phyloP scores from a whole-genome alignment of 2,797 vertebrate genomes.

The Muscicapa comitata region DNA sequence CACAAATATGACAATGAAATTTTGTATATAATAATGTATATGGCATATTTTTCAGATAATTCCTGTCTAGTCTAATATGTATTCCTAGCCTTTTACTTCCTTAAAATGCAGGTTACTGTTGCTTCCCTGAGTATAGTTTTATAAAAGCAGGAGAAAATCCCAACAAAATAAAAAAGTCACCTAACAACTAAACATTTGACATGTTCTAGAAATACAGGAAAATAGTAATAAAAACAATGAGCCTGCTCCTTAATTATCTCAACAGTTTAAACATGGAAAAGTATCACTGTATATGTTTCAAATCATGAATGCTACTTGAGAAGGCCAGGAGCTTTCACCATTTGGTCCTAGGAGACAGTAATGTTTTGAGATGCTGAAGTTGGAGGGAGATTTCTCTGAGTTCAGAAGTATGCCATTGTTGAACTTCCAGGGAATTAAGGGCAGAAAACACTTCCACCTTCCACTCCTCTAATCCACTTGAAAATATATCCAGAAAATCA shows the following conservation, averaged over 20 bases:
- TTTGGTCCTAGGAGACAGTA: background rate
- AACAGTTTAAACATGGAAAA: background rate
- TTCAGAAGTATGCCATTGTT: background rate
- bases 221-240: background rate
- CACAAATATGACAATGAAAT: background rate
- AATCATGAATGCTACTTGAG: background rate
- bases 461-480: background rate
- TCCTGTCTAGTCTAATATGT: background rate
- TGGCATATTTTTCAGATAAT: background rate
- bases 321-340: background rate
- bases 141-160: background rate
- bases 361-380: background rate
- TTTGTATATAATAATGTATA: background rate
- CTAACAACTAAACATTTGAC: background rate
- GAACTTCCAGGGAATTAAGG: background rate
- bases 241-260: background rate
- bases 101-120: background rate
- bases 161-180: background rate
- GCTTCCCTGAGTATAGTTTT: background rate
- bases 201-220: background rate
- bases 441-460: background rate
- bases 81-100: background rate
- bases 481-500: background rate
- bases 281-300: background rate
- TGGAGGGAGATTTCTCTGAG: background rate